Evolutionary conservation across 2,113 vertebrate species (phyloP).

Genomic region (Lonchura striata): DNA sequence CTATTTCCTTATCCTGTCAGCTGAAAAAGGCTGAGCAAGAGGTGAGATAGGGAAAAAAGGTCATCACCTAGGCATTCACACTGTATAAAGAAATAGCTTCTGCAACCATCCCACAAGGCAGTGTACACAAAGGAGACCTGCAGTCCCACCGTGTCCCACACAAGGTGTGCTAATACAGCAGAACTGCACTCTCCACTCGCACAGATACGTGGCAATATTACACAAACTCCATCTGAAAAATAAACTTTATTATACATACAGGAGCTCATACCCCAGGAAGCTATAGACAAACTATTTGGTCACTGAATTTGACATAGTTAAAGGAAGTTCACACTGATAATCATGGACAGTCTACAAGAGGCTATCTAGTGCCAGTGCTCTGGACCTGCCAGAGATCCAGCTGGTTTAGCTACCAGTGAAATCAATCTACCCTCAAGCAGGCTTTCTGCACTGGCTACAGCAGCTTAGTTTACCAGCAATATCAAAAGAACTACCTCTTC

Average conservation of each 20-base stretch:
- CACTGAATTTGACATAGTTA: neutral
- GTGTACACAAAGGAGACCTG: rapidly evolving
- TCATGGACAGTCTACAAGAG: neutral
- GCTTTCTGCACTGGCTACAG: neutral
- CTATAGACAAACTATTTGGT: slow-evolving; percentile 8
- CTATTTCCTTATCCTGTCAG: neutral
- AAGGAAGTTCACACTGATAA: neutral
- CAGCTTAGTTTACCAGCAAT: neutral
- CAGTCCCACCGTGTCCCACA: neutral
- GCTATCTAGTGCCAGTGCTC: neutral
- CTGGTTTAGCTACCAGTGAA: neutral
- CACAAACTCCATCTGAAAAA: slow-evolving; percentile 29
- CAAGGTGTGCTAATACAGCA: neutral
- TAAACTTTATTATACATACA: slow-evolving; percentile 65
- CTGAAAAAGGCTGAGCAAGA: neutral
- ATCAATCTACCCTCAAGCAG: neutral
- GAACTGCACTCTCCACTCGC: neutral
- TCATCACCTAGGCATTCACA: neutral
- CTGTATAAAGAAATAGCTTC: neutral
- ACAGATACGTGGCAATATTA: neutral
- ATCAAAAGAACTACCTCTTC: neutral
- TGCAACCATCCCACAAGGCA: neutral
- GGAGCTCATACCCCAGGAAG: neutral
- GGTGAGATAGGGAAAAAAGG: neutral
- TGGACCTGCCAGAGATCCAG: slow-evolving; percentile 21